Conservation (phyloP, 2,113 vertebrate species). For the Centropus bengalensis region DNA sequence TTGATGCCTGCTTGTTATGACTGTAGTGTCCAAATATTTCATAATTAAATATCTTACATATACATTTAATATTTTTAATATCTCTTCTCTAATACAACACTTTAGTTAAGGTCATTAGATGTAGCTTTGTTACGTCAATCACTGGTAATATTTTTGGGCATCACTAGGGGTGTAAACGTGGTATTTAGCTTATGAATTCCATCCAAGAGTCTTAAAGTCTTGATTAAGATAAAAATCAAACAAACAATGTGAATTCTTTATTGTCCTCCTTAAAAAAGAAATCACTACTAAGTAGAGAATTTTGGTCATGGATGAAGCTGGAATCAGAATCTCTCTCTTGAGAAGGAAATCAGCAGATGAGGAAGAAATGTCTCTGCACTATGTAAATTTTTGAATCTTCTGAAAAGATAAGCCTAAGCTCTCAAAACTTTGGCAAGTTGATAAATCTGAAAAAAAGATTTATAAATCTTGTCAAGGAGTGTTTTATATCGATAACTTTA, state of each 20-base stretch:
- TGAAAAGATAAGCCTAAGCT: neutral
- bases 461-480: conserved; percentile 11
- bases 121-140: neutral
- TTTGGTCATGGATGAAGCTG: neutral
- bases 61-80: neutral
- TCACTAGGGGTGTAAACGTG: neutral
- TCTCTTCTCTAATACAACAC: neutral
- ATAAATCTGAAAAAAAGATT: neutral
- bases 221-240: neutral
- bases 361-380: neutral
- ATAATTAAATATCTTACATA: neutral
- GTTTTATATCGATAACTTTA: conserved; percentile 2
- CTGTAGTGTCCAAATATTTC: neutral
- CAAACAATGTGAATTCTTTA: neutral
- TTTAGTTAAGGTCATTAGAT: neutral
- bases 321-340: neutral
- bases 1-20: neutral
- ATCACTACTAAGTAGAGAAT: neutral
- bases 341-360: neutral
- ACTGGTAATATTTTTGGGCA: neutral
- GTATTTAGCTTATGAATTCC: neutral
- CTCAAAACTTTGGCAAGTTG: neutral
- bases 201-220: neutral
- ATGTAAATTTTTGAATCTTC: neutral
- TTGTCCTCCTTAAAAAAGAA: neutral